Conservation (phyloP, 2,113 vertebrate genomes). For the Nycticryphes semicollaris region DNA sequence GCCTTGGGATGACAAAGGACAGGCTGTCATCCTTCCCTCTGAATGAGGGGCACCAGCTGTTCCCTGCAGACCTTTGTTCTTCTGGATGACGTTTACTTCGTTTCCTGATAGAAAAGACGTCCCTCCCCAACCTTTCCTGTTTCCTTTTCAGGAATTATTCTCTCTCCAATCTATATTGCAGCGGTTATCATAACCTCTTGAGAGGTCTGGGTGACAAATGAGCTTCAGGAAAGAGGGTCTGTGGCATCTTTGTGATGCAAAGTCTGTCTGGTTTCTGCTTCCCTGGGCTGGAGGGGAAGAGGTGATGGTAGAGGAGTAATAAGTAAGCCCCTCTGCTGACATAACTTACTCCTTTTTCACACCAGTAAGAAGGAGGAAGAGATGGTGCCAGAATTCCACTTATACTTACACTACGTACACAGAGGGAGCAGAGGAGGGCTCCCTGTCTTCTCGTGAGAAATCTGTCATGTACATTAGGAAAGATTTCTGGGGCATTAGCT, state of each 20-base stretch:
- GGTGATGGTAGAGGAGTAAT: not conserved
- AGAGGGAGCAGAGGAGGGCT: not conserved
- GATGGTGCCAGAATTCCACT: not conserved
- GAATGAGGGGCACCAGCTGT: constrained; percentile 39
- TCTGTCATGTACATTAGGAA: not conserved
- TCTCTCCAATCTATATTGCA: not conserved
- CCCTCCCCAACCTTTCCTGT: not conserved
- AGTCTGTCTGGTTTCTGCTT: constrained; percentile 9
- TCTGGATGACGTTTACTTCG: not conserved
- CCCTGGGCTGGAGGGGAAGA: not conserved
- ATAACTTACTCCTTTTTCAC: not conserved
- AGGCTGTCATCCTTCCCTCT: constrained; percentile 12
- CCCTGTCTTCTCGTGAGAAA: not conserved
- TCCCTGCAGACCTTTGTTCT: constrained; percentile 37
- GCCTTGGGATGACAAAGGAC: constrained; percentile 18
- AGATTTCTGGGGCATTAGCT: not conserved
- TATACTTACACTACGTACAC: not conserved
- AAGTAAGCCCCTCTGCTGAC: not conserved
- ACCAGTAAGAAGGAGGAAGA: not conserved
- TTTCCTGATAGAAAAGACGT: not conserved
- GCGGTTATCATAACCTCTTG: not conserved
- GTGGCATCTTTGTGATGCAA: not conserved
- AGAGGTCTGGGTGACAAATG: not conserved
- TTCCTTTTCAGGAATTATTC: constrained; percentile 9
- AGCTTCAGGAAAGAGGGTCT: not conserved